Evolutionary conservation across 2,113 vertebrate genomes (phyloP), one percentile per base, ranked within the genome.

Genomic region (Pontoporia blainvillei): DNA sequence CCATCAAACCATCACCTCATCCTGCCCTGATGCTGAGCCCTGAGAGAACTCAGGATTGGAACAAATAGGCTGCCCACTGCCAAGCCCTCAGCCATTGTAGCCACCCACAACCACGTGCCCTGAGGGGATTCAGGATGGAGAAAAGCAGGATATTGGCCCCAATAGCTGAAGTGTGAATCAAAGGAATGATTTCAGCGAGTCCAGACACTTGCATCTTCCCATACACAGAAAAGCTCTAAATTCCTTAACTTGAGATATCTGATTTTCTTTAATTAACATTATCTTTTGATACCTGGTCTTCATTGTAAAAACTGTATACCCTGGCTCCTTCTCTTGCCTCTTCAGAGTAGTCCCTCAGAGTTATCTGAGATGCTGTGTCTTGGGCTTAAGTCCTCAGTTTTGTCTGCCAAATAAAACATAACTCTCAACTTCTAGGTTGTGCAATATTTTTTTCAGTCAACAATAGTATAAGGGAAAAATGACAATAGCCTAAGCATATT

Each of bases 41-140:
- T 34, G 9, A 34, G 73, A 17, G 29, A 49, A 21, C 29, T 34
- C 17, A 76, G 17, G 1, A 49, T 21, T 18, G 9, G 34, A 17
- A 49, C 29, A 76, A 75, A 76, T 49, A 17, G 8, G 20, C 44
- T 49, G 29, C 9, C 17, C 29, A 29, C 4, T 76, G 44, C 5
- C 73, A 49, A 49, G 31, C 17, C 46, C 44, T 76, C 73, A 76
- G 17, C 29, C 0, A 1, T 9, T 76, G 46, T 17, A 76, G 17
- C 49, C 44, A 21, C 17, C 1, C 0, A 1, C 31, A 52, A 21
- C 1, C 21, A 9, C n/a, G 46, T 5, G 52, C 49, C 18, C 31
- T 34, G 8, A 76, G 46, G 73, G 18, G 34, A 76, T 7, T 15
- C 9, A 21, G 18, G 73, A 52, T n/a, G 3, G 18, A n/a, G 5